Evolutionary conservation across 2,113 vertebrate species (phyloP), one percentile per base, ranked within the genome.

Genomic region (Prunella himalayana): DNA sequence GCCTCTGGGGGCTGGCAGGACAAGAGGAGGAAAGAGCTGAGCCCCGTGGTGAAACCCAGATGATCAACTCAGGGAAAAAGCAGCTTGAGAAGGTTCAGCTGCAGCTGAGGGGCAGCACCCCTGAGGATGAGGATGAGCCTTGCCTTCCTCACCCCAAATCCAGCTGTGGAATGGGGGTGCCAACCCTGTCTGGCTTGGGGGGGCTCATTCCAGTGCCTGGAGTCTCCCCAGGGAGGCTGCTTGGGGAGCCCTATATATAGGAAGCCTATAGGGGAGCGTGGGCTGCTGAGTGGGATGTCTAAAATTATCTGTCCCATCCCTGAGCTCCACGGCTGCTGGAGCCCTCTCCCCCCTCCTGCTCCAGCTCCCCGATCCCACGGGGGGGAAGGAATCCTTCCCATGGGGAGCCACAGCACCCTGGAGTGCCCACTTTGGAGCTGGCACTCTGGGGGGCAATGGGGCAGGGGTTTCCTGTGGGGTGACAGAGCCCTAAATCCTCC

Each of bases 231-330:
- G 3, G 86, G 77, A 86, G 72, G 86, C 91, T 78, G 51, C 88
- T 44, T 2, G 3, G 77, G 69, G 84, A 91, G n/a, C 90, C 94
- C 90, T 97, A 94, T 93, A 93, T 93, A 88, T 94, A 95, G 96
- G 86, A 70, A 77, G 39, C 82, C 92, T 83, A 77, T 77, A 88
- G 54, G 91, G 90, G 86, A 92, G 86, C 4, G 25, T 15, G 92
- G 91, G 94, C 15, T 95, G 96, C 92, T 10, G 92, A 83, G 94
- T 80, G 95, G 95, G 96, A 77, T 65, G 64, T 66, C 91, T 97
- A 93, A 90, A 96, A 96, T 97, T 97, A 97, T 68, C 90, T 11
- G 7, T 93, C 90, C 96, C 95, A 81, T 70, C 94, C 88, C 63
- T n/a, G 17, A 72, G 82, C 90, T 85, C 63, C 44, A 2, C 35